phyloP scores from a whole-genome alignment of 2,113 vertebrate genomes.

The Meles meles region DNA sequence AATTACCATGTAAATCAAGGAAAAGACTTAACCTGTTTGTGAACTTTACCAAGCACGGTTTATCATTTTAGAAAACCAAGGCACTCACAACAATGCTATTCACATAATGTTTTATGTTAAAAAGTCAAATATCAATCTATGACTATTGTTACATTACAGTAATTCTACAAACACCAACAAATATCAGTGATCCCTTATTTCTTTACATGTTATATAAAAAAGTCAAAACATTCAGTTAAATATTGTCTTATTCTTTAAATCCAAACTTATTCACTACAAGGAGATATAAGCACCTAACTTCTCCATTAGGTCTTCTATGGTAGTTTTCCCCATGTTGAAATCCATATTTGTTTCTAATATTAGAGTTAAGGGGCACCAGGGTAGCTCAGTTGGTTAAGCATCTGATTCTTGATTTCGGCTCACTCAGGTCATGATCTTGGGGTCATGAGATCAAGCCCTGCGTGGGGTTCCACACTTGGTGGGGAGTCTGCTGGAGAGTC shows the following conservation, averaged over 20 bases:
- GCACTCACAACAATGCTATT: not conserved
- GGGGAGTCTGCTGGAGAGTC: not conserved
- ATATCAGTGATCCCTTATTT: not conserved
- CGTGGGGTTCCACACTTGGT: not conserved
- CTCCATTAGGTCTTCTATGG: not conserved
- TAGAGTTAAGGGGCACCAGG: not conserved
- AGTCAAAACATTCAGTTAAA: not conserved
- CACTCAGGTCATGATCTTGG: not conserved
- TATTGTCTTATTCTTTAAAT: not conserved
- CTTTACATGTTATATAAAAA: not conserved
- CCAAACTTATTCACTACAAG: not conserved
- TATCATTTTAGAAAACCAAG: constrained; percentile 14
- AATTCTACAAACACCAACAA: not conserved
- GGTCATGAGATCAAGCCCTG: too few species aligned
- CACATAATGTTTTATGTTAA: not conserved
- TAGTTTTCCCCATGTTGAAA: not conserved
- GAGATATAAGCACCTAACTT: not conserved
- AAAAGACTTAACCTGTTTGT: not conserved
- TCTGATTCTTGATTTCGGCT: not conserved
- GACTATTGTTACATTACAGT: not conserved
- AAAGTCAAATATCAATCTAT: not conserved
- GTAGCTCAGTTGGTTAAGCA: not conserved
- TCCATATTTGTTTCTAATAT: not conserved
- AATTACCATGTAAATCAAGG: not conserved
- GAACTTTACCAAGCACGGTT: not conserved